Conservation (phyloP, 2,888 invertebrate genomes). For the Drosophila ustulata region DNA sequence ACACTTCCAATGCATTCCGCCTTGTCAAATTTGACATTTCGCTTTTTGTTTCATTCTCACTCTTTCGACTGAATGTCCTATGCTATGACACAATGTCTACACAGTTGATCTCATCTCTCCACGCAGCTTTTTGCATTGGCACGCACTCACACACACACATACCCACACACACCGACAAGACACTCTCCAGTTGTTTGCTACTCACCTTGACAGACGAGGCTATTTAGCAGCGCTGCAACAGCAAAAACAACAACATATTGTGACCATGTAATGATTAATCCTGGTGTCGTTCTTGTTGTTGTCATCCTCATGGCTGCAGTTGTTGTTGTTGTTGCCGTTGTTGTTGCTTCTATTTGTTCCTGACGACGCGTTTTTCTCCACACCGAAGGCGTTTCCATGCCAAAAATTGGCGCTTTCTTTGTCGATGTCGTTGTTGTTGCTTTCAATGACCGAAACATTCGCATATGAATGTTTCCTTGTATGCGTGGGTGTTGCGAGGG, state of each 20-base stretch:
- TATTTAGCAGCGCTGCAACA: slow-evolving; percentile 72
- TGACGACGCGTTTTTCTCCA: slow-evolving; percentile 79
- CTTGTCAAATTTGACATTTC: too few species aligned
- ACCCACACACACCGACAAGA: not conserved
- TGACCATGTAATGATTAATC: slow-evolving; percentile 68
- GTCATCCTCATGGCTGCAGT: slow-evolving; percentile 37
- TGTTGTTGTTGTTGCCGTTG: slow-evolving; percentile 51
- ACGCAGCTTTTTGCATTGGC: not conserved
- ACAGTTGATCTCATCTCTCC: slow-evolving; percentile 1
- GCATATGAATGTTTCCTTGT: slow-evolving; percentile 38
- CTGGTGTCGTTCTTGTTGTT: slow-evolving; percentile 40
- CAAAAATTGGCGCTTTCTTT: slow-evolving; percentile 47
- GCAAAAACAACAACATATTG: slow-evolving; percentile 60
- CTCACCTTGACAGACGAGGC: slow-evolving; percentile 80
- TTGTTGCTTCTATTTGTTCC: slow-evolving; percentile 63
- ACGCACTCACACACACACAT: not conserved
- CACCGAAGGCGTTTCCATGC: slow-evolving; percentile 52
- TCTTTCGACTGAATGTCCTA: too few species aligned
- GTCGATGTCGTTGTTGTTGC: slow-evolving; percentile 11
- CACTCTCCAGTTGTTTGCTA: slow-evolving; percentile 21
- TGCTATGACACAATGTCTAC: not conserved
- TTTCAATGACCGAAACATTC: slow-evolving; percentile 25
- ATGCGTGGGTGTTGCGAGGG: slow-evolving; percentile 20
- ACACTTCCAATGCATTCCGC: too few species aligned
- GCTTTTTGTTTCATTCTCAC: too few species aligned